Percentiles rank a stretch among this genome's conserved stretches.
phyloP scores from a whole-genome alignment of 2,797 vertebrate species.

The Ciconia nigra region DNA sequence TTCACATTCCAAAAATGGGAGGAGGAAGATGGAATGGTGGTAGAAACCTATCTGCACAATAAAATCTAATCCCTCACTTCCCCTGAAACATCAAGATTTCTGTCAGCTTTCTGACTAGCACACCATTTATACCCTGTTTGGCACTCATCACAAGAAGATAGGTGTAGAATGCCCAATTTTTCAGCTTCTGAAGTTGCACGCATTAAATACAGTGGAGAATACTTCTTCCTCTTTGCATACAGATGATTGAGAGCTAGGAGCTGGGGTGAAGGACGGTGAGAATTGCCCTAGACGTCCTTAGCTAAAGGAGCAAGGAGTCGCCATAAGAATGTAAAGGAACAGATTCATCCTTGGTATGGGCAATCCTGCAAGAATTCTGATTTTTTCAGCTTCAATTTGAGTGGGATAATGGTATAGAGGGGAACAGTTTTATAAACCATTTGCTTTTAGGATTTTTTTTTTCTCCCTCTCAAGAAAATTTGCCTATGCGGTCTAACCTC shows the following conservation, averaged over 20 bases:
- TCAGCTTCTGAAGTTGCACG: not conserved
- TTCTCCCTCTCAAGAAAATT: not conserved
- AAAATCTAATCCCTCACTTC: not conserved
- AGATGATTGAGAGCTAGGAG: not conserved
- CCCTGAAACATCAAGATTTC: not conserved
- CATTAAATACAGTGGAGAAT: not conserved
- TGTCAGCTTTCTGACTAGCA: not conserved
- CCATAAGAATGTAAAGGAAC: not conserved
- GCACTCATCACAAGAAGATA: not conserved
- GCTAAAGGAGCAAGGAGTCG: not conserved
- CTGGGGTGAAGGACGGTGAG: not conserved
- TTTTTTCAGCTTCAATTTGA: not conserved
- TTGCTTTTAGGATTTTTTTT: not conserved
- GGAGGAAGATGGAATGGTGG: not conserved
- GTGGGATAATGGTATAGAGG: not conserved
- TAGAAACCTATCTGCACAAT: not conserved
- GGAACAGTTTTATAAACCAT: not conserved
- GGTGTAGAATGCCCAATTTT: not conserved
- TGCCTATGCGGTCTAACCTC: not conserved
- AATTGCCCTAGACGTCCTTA: not conserved
- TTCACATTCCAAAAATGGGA: not conserved
- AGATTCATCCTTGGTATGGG: not conserved
- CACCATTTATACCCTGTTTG: not conserved
- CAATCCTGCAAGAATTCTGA: not conserved
- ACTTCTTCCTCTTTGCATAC: not conserved